Evolutionary conservation across 2,888 invertebrate genomes (phyloP).

Genomic region (Shargacucullia verbasci): DNA sequence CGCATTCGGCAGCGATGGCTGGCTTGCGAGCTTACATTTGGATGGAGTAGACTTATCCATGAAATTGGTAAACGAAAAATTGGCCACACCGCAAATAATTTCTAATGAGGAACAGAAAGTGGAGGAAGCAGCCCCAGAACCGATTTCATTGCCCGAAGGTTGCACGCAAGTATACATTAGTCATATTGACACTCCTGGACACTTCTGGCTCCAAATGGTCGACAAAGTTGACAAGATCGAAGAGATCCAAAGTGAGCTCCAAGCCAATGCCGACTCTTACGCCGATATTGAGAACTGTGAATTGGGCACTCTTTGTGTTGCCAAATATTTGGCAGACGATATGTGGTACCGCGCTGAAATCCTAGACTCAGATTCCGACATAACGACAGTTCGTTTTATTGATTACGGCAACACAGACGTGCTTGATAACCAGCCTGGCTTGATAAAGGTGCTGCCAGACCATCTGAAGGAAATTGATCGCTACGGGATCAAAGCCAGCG

Average conservation of each 20-base stretch:
- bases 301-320: slow-evolving; percentile 91
- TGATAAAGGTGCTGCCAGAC: slow-evolving; percentile 90
- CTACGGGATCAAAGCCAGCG: slow-evolving; percentile 90
- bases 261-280: slow-evolving; percentile 87
- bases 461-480: slow-evolving; percentile 87
- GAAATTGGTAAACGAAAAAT: slow-evolving; percentile 80
- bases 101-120: slow-evolving; percentile 62
- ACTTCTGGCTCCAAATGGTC: slow-evolving; percentile 92
- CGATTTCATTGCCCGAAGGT: slow-evolving; percentile 73
- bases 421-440: slow-evolving; percentile 89
- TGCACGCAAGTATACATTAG: slow-evolving; percentile 89
- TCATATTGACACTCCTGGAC: slow-evolving; percentile 93
- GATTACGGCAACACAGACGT: slow-evolving; percentile 95
- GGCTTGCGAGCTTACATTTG: slow-evolving; percentile 87
- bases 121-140: slow-evolving; percentile 66
- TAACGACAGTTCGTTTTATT: slow-evolving; percentile 93
- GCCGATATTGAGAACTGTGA: slow-evolving; percentile 88
- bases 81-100: slow-evolving; percentile 73
- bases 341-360: slow-evolving; percentile 98
- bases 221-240: slow-evolving; percentile 89
- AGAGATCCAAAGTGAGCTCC: slow-evolving; percentile 90
- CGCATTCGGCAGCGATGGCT: slow-evolving; percentile 85
- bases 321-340: slow-evolving; percentile 94
- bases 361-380: slow-evolving; percentile 93
- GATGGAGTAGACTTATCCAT: slow-evolving; percentile 86